These are phyloP conservation scores for Drosophila triauraria DNA, from an alignment of 1,140 invertebrate genomes.

Conservation along the genomic window DNA sequence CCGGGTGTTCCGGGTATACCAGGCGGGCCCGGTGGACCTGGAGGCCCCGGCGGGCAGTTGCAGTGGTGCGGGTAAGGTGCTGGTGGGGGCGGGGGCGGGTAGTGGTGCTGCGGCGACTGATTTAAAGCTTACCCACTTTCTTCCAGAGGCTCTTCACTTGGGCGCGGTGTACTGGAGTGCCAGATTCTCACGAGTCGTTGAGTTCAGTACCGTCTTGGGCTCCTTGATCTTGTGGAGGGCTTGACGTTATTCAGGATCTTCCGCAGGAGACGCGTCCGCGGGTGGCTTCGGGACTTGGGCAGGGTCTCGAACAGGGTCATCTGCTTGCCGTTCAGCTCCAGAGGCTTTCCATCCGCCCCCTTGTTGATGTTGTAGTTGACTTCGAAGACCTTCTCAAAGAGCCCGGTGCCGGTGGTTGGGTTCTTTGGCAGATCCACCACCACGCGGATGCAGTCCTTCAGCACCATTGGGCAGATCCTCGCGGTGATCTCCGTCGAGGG, in stretches of 20 bases:
- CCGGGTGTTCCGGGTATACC: constrained; percentile 88
- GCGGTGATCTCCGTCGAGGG: constrained; percentile 93
- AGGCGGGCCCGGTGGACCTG: constrained; percentile 88
- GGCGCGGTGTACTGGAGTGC: constrained; percentile 69
- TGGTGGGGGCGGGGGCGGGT: constrained; percentile 51
- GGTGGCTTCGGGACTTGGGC: constrained; percentile 35
- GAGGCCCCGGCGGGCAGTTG: constrained; percentile 88
- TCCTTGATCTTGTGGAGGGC: constrained; percentile 20
- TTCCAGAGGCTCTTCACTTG: constrained; percentile 27
- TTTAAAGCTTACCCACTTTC: not conserved
- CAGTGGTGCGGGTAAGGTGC: constrained; percentile 69
- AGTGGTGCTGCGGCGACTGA: constrained; percentile 86
- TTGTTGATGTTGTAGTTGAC: constrained; percentile 72
- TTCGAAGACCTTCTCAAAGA: constrained; percentile 86
- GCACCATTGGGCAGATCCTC: constrained; percentile 91
- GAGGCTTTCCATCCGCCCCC: constrained; percentile 42
- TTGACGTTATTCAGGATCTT: constrained; percentile 63
- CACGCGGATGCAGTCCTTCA: constrained; percentile 95
- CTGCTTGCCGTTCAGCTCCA: constrained; percentile 68
- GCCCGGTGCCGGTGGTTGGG: constrained; percentile 86
- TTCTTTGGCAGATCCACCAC: constrained; percentile 87
- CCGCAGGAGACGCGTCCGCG: constrained; percentile 47
- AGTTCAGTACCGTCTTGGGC: constrained; percentile 19
- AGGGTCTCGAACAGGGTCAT: constrained; percentile 56
- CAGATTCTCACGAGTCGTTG: constrained; percentile 55